Percentiles rank a stretch among this genome's conserved stretches.
Conservation (phyloP, 2,888 invertebrate genomes). For the Caenorhabditis zanzibari region DNA sequence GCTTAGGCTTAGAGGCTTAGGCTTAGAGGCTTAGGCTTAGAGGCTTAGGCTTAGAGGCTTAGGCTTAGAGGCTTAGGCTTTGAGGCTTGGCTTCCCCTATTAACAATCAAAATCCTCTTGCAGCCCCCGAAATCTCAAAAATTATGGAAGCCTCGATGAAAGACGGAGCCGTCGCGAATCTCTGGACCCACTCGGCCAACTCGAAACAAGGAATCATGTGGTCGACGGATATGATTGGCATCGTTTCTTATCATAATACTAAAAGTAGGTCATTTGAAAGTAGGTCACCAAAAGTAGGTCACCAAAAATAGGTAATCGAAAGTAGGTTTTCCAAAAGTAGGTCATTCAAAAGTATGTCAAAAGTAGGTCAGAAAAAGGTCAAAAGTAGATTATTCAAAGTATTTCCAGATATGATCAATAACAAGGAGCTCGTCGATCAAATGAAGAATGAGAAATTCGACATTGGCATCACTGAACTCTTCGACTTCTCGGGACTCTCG, state of each 20-base stretch:
- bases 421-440: slow-evolving; percentile 41
- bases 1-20: no score
- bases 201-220: slow-evolving; percentile 65
- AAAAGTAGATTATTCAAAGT: no score
- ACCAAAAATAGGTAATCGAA: no score
- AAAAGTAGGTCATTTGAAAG: slow-evolving; percentile 48
- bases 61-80: no score
- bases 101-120: neutral
- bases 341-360: no score
- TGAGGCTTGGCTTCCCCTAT: no score
- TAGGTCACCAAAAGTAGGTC: no score
- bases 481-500: slow-evolving; percentile 66
- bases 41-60: no score
- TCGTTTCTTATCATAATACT: slow-evolving; percentile 50
- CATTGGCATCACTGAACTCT: slow-evolving; percentile 65
- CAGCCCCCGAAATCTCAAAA: slow-evolving; percentile 23
- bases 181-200: slow-evolving; percentile 65
- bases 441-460: slow-evolving; percentile 68
- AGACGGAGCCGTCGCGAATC: slow-evolving; percentile 54
- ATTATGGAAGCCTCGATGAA: slow-evolving; percentile 47
- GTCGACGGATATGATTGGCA: slow-evolving; percentile 59
- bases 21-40: no score
- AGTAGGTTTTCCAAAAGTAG: no score
- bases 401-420: slow-evolving; percentile 51
- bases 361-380: no score